Evolutionary conservation across 2,797 vertebrate species (phyloP), one percentile per base, ranked within the genome.

Genomic region (Acipenser ruthenus): DNA sequence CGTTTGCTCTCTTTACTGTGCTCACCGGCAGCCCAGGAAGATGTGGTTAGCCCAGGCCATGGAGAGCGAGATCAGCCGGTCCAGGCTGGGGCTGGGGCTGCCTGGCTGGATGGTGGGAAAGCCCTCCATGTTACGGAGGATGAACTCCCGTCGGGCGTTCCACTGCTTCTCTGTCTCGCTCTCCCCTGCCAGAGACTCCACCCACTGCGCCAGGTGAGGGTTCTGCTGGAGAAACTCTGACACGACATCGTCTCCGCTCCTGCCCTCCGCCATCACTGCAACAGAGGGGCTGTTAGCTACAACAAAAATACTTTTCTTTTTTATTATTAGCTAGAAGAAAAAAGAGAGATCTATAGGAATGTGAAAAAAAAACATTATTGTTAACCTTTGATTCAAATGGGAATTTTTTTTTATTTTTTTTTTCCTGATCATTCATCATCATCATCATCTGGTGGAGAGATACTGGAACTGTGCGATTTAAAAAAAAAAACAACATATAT

Each of bases 11-110:
- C 3, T 6, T 53, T 53, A 8, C 53, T 59, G 63, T 49, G 47
- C 81, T 82, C 84, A 98, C 96, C 92, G 89, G 87, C 96, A 98
- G 67, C 95, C 94, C 1, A 97, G 85, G 85, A 98, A 98, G 61
- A 97, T 81, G 37, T 96, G 90, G 75, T 97, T 99, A 62, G 91
- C 85, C 95, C 96, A 99, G 66, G 90, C 95, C 92, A 94, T 95
- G 74, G 96, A 99, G 47, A 95, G 89, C 7, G 95, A 93, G 7
- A 96, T 72, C 37, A 99, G 87, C 66, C 84, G 86, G 80, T 95
- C 92, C 73, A 93, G 79, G 50, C 66, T 78, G 74, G 71, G 65
- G 79, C 79, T 73, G 53, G 71, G 0, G 62, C 67, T 49, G 55
- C 81, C 73, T 6, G 82, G 78, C 55, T 81, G 66, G 70, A 81